Conservation (phyloP, 2,888 invertebrate species). For the Chorisops tibialis region DNA sequence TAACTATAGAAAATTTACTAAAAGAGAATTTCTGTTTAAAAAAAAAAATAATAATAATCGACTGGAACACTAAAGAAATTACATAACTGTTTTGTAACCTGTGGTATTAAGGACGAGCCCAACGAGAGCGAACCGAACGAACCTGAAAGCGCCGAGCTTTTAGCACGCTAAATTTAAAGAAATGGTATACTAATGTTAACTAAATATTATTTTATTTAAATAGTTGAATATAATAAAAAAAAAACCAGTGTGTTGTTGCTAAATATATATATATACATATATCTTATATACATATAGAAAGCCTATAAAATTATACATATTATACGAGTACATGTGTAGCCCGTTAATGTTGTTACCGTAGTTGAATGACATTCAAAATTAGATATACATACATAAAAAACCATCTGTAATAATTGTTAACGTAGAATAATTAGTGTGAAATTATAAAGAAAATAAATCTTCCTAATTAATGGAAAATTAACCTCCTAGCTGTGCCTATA, state of each 20-base stretch:
- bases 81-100: constrained; percentile 32
- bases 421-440: constrained; percentile 16
- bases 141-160: constrained; percentile 12
- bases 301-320: constrained; percentile 12
- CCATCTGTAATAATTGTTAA: not conserved
- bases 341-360: constrained; percentile 26
- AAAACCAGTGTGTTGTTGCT: not conserved
- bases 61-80: constrained; percentile 20
- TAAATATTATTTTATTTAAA: constrained; percentile 10
- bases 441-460: not conserved
- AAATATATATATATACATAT: constrained; percentile 9
- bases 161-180: constrained; percentile 13
- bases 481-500: constrained; percentile 33
- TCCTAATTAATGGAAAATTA: constrained; percentile 21
- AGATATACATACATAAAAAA: not conserved
- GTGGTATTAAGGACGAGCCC: constrained; percentile 26
- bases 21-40: no score
- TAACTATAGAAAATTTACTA: no score
- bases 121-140: constrained; percentile 22
- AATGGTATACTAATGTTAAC: constrained; percentile 24
- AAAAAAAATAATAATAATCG: constrained; percentile 4
- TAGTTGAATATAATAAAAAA: not conserved
- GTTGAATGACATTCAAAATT: constrained; percentile 21
- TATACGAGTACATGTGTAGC: constrained; percentile 26
- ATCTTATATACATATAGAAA: constrained; percentile 7